phyloP scores from a whole-genome alignment of 2,888 invertebrate genomes.

The Uropetala carovei region DNA sequence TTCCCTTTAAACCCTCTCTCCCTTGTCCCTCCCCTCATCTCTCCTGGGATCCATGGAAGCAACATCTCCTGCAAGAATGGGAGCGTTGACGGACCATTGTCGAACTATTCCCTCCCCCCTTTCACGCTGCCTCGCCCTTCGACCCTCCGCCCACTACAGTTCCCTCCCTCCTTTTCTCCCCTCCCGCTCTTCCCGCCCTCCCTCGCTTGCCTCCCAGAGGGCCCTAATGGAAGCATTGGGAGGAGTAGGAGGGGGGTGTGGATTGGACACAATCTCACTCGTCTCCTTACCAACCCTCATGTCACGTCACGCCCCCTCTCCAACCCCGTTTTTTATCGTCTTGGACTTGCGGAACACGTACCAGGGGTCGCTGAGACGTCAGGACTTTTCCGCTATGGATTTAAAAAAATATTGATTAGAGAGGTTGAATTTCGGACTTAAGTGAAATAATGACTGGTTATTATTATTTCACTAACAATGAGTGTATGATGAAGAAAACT shows the following conservation, averaged over 20 bases:
- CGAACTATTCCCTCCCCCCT: constrained; percentile 1
- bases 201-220: constrained; percentile 2
- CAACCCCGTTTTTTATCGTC: neutral
- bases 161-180: neutral
- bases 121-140: neutral
- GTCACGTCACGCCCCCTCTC: neutral
- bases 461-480: too few relatives aligned
- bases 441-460: too few relatives aligned
- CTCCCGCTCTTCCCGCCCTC: neutral
- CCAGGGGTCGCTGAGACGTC: neutral
- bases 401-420: neutral
- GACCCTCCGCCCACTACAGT: neutral
- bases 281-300: constrained; percentile 27
- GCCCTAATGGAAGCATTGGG: constrained; percentile 46
- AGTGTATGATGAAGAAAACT: too few relatives aligned
- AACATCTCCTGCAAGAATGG: constrained; percentile 57
- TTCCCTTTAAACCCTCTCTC: constrained; percentile 27
- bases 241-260: constrained; percentile 36
- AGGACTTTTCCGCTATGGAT: neutral
- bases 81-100: constrained; percentile 64
- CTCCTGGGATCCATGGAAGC: constrained; percentile 54
- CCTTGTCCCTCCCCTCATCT: constrained; percentile 7
- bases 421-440: too few relatives aligned
- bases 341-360: neutral
- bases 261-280: constrained; percentile 57